phyloP scores from a whole-genome alignment of 2,888 invertebrate genomes.

The Orthosia cruda region DNA sequence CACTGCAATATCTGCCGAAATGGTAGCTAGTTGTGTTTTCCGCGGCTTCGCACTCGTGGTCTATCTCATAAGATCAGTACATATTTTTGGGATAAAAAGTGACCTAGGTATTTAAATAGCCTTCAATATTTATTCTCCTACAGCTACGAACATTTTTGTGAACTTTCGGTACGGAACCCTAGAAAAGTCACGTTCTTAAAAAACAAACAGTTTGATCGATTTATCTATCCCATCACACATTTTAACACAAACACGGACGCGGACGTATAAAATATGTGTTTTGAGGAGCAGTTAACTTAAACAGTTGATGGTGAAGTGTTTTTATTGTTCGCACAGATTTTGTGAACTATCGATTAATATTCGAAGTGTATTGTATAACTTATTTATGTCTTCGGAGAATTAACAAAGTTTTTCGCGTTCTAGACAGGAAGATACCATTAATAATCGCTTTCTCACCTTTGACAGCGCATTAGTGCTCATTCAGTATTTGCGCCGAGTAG shows the following conservation, averaged over 20 bases:
- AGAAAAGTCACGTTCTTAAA: conserved; percentile 1
- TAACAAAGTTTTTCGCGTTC: conserved; percentile 40
- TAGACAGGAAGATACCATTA: conserved; percentile 53
- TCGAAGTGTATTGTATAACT: conserved; percentile 41
- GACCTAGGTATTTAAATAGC: too few species aligned
- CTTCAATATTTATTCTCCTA: too few species aligned
- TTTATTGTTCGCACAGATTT: conserved; percentile 20
- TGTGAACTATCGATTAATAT: conserved; percentile 43
- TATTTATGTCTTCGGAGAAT: conserved; percentile 38
- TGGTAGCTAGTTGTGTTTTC: too few species aligned
- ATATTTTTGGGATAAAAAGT: too few species aligned
- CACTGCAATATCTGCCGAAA: too few species aligned
- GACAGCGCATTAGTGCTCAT: conserved; percentile 52
- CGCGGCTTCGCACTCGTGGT: too few species aligned
- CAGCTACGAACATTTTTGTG: too few species aligned
- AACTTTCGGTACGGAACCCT: too few species aligned
- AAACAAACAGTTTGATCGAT: conserved; percentile 22
- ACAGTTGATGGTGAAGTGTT: conserved; percentile 30
- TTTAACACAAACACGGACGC: conserved; percentile 21
- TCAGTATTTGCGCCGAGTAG: conserved; percentile 60
- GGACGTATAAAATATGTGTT: conserved; percentile 37
- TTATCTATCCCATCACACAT: conserved; percentile 29
- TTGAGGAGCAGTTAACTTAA: conserved; percentile 25
- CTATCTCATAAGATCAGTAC: too few species aligned
- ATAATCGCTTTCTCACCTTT: conserved; percentile 59